These are phyloP conservation scores for Pangasius mekongensis DNA, from an alignment of 2,797 vertebrate genomes.

Conservation along the genomic window DNA sequence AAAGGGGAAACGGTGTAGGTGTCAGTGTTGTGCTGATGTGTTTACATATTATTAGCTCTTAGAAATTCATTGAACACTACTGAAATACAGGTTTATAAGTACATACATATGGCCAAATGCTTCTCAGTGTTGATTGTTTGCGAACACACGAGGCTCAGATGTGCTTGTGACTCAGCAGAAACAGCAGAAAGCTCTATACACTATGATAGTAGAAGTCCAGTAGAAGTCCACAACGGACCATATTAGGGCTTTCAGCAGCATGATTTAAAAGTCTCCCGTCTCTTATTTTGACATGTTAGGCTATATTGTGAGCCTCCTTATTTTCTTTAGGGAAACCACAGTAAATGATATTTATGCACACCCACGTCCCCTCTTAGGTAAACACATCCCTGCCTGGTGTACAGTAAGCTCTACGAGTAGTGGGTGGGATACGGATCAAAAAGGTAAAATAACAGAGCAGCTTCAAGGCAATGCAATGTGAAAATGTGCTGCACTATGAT, in stretches of 20 bases:
- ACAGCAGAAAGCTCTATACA: background rate
- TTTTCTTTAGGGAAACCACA: conserved; percentile 48
- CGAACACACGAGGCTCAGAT: background rate
- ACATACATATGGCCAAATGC: background rate
- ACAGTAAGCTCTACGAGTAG: conserved; percentile 6
- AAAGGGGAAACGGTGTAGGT: background rate
- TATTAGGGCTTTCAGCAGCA: conserved; percentile 25
- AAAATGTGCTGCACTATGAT: conserved; percentile 24
- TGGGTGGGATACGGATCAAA: conserved; percentile 49
- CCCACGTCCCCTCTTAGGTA: conserved; percentile 34
- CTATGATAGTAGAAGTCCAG: background rate
- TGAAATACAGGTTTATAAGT: background rate
- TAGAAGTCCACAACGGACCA: background rate
- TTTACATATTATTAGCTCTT: background rate
- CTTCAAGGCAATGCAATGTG: conserved; percentile 1
- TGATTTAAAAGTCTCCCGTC: conserved; percentile 29
- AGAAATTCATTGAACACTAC: background rate
- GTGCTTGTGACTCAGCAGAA: background rate
- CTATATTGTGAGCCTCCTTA: conserved; percentile 37
- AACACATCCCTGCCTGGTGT: conserved; percentile 39
- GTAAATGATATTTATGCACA: conserved; percentile 44
- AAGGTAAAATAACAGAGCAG: conserved; percentile 53
- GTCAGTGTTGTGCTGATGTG: too few species aligned
- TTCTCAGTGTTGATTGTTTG: background rate
- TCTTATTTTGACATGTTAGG: conserved; percentile 42